Base-by-base conservation (phyloP, 2,113 vertebrate genomes). In the Tachycineta bicolor region DNA sequence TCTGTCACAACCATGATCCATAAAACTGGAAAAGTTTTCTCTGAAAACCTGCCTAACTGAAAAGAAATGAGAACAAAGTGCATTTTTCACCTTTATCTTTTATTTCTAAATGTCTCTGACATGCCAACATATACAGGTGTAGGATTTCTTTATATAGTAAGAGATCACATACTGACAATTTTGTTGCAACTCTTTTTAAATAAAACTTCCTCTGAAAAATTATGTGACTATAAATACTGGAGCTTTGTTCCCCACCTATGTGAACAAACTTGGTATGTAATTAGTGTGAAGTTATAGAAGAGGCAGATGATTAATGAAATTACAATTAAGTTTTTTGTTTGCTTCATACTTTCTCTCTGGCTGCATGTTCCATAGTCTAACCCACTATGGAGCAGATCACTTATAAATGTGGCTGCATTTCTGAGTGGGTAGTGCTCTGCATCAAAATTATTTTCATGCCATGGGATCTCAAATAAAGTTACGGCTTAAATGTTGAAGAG, bases 1-100 rank as follows among this genome's bases (percentile, higher is more conserved):
- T 93, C 83, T 90, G 53, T 94, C 91, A 83, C 37, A 90, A 12
- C 49, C 46, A 47, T 77, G 84, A 97, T 94, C 81, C 82, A 85
- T 92, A 95, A 93, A 94, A 82, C 63, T 37, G 39, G 81, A 87
- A 83, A 89, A 84, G 14, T 81, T 93, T 87, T 78, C 69, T 86
- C 37, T 79, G 79, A 87, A 89, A 96, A 52, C 33, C 25, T 79
- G 23, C 62, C 55, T 64, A 79, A 44, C 60, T 87, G 69, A 62
- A 73, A 93, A 85, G 55, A 37, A 84, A 91, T 60, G 65, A 94
- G 75, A 74, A 78, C 43, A 69, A 91, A 82, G 49, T 46, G 17
- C 17, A 24, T 90, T 91, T 78, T 91, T 84, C 58, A 89, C 20
- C 50, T 93, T 82, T 89, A 71, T 71, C 58, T 93, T 94, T 86